Percentiles rank a stretch among this genome's conserved stretches.
Evolutionary conservation across 2,888 invertebrate genomes (phyloP).

Genomic region (Ophonus ardosiacus): DNA sequence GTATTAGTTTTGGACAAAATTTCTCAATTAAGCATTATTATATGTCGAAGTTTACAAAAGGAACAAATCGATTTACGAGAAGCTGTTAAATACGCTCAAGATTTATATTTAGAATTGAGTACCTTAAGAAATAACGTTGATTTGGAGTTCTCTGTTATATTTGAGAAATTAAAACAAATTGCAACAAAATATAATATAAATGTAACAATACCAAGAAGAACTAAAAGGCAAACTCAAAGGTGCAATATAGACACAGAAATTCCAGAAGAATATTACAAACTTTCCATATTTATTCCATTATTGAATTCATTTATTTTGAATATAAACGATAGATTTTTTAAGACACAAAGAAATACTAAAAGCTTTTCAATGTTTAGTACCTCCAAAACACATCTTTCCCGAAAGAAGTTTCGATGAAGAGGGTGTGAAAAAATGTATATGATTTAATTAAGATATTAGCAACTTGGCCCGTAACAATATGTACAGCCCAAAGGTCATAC

Average conservation of each 20-base stretch:
- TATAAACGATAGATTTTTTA: background rate
- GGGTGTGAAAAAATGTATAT: too few species aligned
- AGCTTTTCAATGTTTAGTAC: constrained; percentile 26
- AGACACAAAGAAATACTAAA: background rate
- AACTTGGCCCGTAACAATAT: too few species aligned
- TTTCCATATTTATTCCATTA: background rate
- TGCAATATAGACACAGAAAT: background rate
- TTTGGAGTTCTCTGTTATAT: background rate
- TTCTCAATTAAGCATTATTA: background rate
- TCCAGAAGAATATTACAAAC: background rate
- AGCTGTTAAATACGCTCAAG: background rate
- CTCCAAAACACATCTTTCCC: too few species aligned
- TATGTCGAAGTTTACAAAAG: background rate
- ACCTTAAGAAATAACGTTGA: background rate
- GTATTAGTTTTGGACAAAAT: background rate
- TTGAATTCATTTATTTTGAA: background rate
- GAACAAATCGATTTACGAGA: background rate
- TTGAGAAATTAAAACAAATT: background rate
- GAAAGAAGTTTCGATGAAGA: too few species aligned
- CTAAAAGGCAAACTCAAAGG: background rate
- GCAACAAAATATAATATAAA: background rate
- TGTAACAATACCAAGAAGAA: background rate
- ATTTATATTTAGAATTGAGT: background rate
- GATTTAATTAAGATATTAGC: too few species aligned
- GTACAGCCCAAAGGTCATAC: too few species aligned